Percentiles rank a stretch among this genome's conserved stretches.
Conservation (phyloP, 2,113 vertebrate species). For the Rhagologus leucostigma region DNA sequence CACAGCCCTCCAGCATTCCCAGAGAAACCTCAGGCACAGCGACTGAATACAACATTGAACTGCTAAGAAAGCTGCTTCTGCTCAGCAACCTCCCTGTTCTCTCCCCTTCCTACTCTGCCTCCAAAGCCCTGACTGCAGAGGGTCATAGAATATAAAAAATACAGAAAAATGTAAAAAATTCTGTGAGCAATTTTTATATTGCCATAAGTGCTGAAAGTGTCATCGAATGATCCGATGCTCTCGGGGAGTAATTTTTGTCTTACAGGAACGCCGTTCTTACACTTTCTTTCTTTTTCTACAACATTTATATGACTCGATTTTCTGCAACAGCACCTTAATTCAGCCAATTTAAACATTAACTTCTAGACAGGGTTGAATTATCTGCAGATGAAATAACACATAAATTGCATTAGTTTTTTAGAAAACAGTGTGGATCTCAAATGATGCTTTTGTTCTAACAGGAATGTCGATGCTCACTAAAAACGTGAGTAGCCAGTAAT, state of each 20-base stretch:
- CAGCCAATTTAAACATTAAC: not conserved
- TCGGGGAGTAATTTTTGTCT: not conserved
- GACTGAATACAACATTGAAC: rapidly evolving
- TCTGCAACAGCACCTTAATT: not conserved
- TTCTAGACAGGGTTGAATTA: not conserved
- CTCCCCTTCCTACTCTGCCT: not conserved
- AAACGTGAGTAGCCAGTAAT: not conserved
- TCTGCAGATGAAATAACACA: not conserved
- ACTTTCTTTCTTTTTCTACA: not conserved
- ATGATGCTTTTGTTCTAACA: not conserved
- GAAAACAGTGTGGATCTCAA: not conserved
- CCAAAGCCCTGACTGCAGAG: not conserved
- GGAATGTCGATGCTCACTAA: not conserved
- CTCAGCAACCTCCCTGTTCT: not conserved
- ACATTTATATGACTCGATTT: not conserved
- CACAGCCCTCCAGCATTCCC: rapidly evolving
- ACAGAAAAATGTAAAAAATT: not conserved
- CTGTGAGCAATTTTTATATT: not conserved
- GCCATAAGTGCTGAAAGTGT: not conserved
- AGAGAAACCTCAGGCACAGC: not conserved
- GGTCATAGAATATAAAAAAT: too few species aligned
- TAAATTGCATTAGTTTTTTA: not conserved
- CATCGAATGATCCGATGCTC: not conserved
- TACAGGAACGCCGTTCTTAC: not conserved
- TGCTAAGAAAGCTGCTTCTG: not conserved